A percentile compares a stretch with the other conserved stretches of the same genome.
These are phyloP conservation scores for Cotesia chilonis DNA, from an alignment of 1,140 invertebrate genomes.

Conservation along the genomic window DNA sequence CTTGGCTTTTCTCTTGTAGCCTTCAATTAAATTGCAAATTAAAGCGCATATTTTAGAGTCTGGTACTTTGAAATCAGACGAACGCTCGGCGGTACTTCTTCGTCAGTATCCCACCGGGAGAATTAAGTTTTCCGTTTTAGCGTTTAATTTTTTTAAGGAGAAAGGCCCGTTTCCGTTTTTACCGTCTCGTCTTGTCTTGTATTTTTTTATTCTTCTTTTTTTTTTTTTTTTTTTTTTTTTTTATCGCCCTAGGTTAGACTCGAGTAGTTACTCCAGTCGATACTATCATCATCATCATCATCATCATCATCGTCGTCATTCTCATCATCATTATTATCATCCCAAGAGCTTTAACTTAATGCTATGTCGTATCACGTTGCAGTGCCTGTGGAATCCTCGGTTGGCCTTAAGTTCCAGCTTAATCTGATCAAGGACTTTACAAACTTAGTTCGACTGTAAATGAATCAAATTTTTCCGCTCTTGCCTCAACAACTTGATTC, in stretches of 20 bases:
- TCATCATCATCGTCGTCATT: not conserved
- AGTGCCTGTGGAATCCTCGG: not conserved
- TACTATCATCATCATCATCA: not conserved
- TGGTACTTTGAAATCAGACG: slow-evolving; percentile 25
- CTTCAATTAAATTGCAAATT: slow-evolving; percentile 41
- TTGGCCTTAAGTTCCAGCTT: slow-evolving; percentile 10
- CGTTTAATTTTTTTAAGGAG: slow-evolving; percentile 17
- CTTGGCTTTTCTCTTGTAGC: slow-evolving; percentile 3
- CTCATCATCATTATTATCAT: not conserved
- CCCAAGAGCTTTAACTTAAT: not conserved
- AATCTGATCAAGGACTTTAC: slow-evolving; percentile 31
- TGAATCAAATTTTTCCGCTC: slow-evolving; percentile 34
- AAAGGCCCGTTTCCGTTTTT: slow-evolving; percentile 16
- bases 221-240: not conserved
- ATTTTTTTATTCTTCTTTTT: not conserved
- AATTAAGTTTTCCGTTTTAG: slow-evolving; percentile 38
- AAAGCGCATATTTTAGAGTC: slow-evolving; percentile 37
- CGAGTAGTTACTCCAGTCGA: not conserved
- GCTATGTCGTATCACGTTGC: not conserved
- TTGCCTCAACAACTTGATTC: not conserved
- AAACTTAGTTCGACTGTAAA: slow-evolving; percentile 27
- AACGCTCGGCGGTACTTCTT: slow-evolving; percentile 19
- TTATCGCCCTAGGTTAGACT: not conserved
- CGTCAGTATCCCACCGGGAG: slow-evolving; percentile 9
- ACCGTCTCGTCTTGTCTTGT: slow-evolving; percentile 3